phyloP scores from a whole-genome alignment of 2,888 invertebrate species.

The Chorisops tibialis region DNA sequence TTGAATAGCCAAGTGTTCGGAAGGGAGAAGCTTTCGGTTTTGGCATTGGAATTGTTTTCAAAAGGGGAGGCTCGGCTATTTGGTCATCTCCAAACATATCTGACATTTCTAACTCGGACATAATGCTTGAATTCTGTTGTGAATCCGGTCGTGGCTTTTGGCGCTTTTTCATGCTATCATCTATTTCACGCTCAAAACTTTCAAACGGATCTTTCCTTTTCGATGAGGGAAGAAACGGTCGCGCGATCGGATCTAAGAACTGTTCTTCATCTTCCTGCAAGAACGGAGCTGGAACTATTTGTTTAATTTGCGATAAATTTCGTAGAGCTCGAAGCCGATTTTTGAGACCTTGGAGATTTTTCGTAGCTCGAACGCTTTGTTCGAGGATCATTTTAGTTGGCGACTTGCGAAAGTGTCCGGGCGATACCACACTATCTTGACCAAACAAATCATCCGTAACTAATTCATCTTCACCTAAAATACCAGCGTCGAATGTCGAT shows the following conservation, averaged over 20 bases:
- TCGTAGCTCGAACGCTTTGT: conserved; percentile 3
- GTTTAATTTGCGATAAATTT: conserved; percentile 3
- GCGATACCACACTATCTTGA: not conserved
- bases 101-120: not conserved
- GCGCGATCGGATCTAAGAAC: not conserved
- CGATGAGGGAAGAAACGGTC: not conserved
- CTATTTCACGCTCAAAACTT: conserved; percentile 16
- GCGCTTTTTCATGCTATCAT: conserved; percentile 6
- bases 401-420: not conserved
- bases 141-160: not conserved
- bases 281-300: not conserved
- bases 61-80: conserved; percentile 1
- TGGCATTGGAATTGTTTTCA: conserved; percentile 22
- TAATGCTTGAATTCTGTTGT: not conserved
- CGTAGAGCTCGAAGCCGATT: not conserved
- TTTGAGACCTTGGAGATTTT: not conserved
- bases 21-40: not conserved
- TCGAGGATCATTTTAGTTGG: not conserved
- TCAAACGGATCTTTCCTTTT: conserved; percentile 5
- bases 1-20: not conserved
- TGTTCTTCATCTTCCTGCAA: not conserved
- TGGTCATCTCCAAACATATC: conserved; percentile 8
- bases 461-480: not conserved
- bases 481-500: not conserved
- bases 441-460: conserved; percentile 11